Evolutionary conservation across 2,113 vertebrate genomes (phyloP).

Genomic region (Isurus oxyrinchus): DNA sequence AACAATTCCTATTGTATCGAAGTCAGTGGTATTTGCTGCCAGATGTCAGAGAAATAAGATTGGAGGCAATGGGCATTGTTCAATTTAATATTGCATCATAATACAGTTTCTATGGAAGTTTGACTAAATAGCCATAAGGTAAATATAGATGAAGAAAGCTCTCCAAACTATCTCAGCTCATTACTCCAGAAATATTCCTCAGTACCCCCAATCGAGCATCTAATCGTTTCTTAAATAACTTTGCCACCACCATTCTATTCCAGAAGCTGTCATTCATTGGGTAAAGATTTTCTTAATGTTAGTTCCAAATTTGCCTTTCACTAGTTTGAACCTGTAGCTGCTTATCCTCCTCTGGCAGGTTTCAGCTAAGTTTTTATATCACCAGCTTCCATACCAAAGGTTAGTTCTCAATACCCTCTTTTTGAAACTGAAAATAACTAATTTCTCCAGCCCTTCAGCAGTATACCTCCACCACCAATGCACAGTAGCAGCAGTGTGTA

Average conservation of each 20-base stretch:
- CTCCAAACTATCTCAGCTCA: neutral
- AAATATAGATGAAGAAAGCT: neutral
- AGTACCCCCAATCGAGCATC: neutral
- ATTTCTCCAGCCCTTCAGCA: neutral
- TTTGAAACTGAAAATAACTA: neutral
- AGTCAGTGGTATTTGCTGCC: neutral
- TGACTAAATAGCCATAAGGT: neutral
- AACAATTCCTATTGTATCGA: neutral
- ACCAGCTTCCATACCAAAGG: neutral
- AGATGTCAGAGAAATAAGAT: neutral
- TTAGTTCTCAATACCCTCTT: neutral
- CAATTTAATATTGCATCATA: neutral
- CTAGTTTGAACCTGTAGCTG: neutral
- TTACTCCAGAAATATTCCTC: neutral
- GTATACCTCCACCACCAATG: no score
- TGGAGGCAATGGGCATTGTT: neutral
- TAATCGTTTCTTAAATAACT: neutral
- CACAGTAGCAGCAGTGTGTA: no score
- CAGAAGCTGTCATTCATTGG: neutral
- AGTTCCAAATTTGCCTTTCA: neutral
- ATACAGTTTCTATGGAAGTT: neutral
- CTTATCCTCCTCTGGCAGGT: neutral
- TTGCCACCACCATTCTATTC: neutral
- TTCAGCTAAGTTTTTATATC: neutral
- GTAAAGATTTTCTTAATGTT: neutral